Percentiles rank a stretch among this genome's conserved stretches.
These are phyloP conservation scores for Mythimna vitellina DNA, from an alignment of 2,888 invertebrate genomes.

Conservation along the genomic window DNA sequence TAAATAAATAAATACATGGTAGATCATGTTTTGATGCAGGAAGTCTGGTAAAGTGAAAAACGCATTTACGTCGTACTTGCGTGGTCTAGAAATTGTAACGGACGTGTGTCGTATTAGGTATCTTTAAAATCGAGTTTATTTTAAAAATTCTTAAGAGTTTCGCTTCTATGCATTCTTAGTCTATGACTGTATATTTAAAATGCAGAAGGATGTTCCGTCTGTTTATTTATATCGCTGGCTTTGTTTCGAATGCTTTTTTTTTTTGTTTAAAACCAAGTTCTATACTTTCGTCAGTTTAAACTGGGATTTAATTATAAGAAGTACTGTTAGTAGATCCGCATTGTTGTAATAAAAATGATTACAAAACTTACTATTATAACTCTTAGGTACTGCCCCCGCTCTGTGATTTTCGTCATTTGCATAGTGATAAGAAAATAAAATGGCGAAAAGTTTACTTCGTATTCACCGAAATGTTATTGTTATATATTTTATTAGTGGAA, in stretches of 20 bases:
- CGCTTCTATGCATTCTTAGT: constrained; percentile 14
- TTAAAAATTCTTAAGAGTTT: neutral
- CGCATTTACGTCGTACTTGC: neutral
- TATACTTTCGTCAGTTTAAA: constrained; percentile 23
- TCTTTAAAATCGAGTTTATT: neutral
- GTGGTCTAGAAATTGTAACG: neutral
- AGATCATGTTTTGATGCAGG: neutral
- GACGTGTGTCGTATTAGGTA: neutral
- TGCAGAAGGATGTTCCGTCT: neutral
- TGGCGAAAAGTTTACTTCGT: constrained; percentile 15
- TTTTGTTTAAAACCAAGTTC: neutral
- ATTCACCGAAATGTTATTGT: constrained; percentile 33
- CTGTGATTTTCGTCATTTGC: constrained; percentile 40
- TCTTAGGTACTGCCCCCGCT: neutral
- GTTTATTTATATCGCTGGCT: neutral
- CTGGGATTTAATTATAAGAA: neutral
- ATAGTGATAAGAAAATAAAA: neutral
- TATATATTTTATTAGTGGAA: constrained; percentile 24
- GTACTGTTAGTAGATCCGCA: neutral
- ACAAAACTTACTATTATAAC: neutral
- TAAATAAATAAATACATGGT: too few relatives aligned
- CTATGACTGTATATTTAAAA: neutral
- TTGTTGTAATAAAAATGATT: constrained; percentile 13
- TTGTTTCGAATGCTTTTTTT: neutral
- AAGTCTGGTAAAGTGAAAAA: neutral